Conservation (phyloP, 2,113 vertebrate genomes). For the Calidris pugnax region DNA sequence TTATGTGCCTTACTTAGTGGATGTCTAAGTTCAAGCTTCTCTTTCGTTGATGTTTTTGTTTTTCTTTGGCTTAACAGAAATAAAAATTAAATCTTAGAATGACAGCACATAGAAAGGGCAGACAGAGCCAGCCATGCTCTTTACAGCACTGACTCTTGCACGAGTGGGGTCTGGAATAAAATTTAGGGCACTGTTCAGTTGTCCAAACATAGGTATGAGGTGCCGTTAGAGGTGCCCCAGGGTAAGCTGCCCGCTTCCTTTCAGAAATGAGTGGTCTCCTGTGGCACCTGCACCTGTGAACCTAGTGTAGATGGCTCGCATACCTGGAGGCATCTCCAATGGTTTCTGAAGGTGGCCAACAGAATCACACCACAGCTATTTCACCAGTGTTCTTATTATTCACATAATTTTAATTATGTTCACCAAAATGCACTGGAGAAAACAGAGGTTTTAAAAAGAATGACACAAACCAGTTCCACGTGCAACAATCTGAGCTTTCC, state of each 20-base stretch:
- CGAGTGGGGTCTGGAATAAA: background rate
- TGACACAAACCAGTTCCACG: background rate
- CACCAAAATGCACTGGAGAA: background rate
- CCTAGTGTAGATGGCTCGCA: background rate
- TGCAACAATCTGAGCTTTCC: background rate
- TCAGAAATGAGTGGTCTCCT: background rate
- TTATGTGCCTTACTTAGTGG: background rate
- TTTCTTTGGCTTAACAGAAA: background rate
- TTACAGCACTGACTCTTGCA: background rate
- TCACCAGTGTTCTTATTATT: background rate
- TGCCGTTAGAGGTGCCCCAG: background rate
- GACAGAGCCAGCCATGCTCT: background rate
- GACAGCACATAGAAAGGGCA: background rate
- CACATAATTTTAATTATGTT: background rate
- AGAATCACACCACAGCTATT: background rate
- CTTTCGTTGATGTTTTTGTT: background rate
- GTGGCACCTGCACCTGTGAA: background rate
- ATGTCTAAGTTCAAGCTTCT: background rate
- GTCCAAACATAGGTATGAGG: background rate
- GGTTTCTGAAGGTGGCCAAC: background rate
- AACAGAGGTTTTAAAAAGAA: background rate
- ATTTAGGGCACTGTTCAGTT: background rate
- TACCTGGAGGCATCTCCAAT: background rate
- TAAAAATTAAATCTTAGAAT: background rate
- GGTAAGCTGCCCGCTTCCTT: background rate